Evolutionary conservation across 2,113 vertebrate genomes (phyloP).

Genomic region (Oryzias celebensis): DNA sequence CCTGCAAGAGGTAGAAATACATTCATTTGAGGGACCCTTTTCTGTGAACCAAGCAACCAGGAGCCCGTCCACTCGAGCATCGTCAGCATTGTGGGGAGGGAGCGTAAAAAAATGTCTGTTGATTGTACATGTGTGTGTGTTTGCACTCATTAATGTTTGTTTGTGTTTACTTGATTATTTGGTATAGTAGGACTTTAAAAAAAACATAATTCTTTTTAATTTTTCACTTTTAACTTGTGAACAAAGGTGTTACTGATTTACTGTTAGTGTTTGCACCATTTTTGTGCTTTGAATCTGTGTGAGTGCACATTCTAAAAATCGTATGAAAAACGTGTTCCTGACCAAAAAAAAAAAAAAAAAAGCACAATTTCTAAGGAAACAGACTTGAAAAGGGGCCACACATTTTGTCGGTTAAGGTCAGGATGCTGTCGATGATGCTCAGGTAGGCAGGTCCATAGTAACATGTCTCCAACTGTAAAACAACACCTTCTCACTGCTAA

Average conservation of each 20-base stretch:
- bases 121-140: constrained; percentile 42
- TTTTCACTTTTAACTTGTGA: no score
- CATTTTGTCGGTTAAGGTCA: constrained; percentile 24
- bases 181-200: no score
- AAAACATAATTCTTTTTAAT: no score
- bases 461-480: constrained; percentile 66
- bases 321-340: not conserved
- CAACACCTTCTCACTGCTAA: constrained; percentile 80
- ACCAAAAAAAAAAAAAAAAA: constrained; percentile 2
- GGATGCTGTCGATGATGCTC: constrained; percentile 75
- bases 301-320: constrained; percentile 24
- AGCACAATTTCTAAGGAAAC: constrained; percentile 22
- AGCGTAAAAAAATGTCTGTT: constrained; percentile 57
- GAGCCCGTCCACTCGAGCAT: constrained; percentile 77
- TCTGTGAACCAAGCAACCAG: constrained; percentile 75
- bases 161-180: not conserved
- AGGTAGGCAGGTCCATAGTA: constrained; percentile 72
- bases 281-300: constrained; percentile 34
- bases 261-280: constrained; percentile 19
- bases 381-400: not conserved
- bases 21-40: constrained; percentile 84
- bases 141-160: constrained; percentile 17
- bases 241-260: no score
- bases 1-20: constrained; percentile 86
- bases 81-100: constrained; percentile 71